Conservation (phyloP, 1,140 invertebrate genomes). For the Caenorhabditis briggsae region DNA sequence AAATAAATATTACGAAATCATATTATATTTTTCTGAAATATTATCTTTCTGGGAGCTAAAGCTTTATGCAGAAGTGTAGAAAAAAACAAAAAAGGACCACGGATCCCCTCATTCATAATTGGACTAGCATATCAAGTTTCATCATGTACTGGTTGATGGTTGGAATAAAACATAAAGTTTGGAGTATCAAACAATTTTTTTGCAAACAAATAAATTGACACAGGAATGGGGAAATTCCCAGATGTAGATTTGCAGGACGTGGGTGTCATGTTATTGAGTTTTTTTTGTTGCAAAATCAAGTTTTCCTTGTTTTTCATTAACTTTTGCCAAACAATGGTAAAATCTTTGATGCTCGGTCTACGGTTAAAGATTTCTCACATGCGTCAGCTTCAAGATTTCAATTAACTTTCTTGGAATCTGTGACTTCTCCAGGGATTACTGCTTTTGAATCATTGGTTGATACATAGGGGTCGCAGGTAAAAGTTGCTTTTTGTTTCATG, state of each 20-base stretch:
- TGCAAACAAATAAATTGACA: background rate
- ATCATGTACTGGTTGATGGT: constrained; percentile 28
- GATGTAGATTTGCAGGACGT: background rate
- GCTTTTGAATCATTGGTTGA: no score
- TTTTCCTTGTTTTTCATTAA: constrained; percentile 7
- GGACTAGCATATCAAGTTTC: constrained; percentile 41
- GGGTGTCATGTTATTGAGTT: background rate
- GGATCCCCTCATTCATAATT: background rate
- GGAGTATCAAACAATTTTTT: constrained; percentile 33
- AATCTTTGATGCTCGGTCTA: constrained; percentile 12
- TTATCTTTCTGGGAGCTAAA: background rate
- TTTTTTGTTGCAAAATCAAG: background rate
- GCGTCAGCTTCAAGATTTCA: background rate
- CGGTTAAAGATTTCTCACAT: constrained; percentile 18
- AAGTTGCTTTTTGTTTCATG: background rate
- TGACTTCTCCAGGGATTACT: background rate
- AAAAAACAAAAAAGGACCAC: constrained; percentile 42
- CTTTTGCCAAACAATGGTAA: background rate
- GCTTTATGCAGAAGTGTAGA: background rate
- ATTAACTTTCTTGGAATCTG: constrained; percentile 9
- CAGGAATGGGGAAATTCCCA: background rate
- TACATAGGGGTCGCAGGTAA: background rate
- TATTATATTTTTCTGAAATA: constrained; percentile 16
- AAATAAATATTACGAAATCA: constrained; percentile 52
- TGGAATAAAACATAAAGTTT: constrained; percentile 19